Base-by-base conservation (phyloP, 2,113 vertebrate genomes). In the Ciconia maguari region DNA sequence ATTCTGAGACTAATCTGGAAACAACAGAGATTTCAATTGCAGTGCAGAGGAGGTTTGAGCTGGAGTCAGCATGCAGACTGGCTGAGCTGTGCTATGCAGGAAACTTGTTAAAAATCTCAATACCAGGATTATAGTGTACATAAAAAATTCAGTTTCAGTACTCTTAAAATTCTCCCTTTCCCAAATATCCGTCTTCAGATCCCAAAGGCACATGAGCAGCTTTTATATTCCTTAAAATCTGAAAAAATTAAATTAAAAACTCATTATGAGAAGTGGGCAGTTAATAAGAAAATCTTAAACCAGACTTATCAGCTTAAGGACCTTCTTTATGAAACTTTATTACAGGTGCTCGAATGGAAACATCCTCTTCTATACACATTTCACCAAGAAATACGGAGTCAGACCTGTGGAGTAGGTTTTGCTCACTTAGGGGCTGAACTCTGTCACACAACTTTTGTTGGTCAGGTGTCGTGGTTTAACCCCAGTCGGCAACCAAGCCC, bases 251-350 rank as follows among this genome's bases (percentile, higher is more conserved):
- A 96, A 97, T 94, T 93, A 89, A 95, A 97, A 97, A 64, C 81
- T 96, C 92, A 90, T 92, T 94, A 87, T 30, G 66, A 74, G 84
- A 55, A 52, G 60, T 71, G 46, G 82, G 79, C 88, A 57, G 92
- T 89, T 96, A 94, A 91, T 92, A 90, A 93, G 94, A 94, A 96
- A 96, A 97, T 92, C 90, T 95, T 89, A 69, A 91, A 70, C 64
- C 79, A 72, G 91, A 66, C 2, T 96, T 93, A 87, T 1, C 91
- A 78, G 81, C 83, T 94, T 65, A 91, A 88, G 93, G 83, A 83
- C 44, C 44, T 96, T 90, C 93, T 87, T 89, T 84, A 83, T 49
- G 85, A 83, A 82, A 91, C 75, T 77, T 92, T 77, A 94, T 97
- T 97, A 51, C 80, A 66, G 42, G 81, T 66, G 36, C 62, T 74